Evolutionary conservation across 2,113 vertebrate species (phyloP).

Genomic region (Microtus oregoni): DNA sequence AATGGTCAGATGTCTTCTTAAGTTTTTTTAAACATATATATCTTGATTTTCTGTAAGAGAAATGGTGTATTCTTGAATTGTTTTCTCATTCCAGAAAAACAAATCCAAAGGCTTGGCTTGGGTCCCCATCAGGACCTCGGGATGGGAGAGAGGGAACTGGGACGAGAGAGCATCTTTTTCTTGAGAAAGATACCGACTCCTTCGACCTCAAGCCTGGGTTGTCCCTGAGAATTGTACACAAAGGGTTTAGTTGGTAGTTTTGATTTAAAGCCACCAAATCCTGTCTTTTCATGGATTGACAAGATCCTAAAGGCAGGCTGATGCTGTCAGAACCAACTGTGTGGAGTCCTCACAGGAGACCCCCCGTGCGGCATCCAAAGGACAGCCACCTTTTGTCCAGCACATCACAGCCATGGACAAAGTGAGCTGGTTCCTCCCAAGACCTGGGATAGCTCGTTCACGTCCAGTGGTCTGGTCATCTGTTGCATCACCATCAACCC

Average conservation of each 20-base stretch:
- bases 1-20: constrained; percentile 77
- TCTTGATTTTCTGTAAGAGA: constrained; percentile 69
- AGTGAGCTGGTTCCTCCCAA: not conserved
- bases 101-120: constrained; percentile 8
- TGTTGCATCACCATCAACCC: not conserved
- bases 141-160: not conserved
- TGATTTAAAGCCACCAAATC: not conserved
- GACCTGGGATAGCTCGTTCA: not conserved
- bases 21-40: constrained; percentile 75
- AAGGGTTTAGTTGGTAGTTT: not conserved
- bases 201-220: constrained; percentile 57
- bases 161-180: constrained; percentile 50
- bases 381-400: not conserved
- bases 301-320: not conserved
- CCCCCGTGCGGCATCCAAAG: not conserved
- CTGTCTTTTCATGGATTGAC: not conserved
- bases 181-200: not conserved
- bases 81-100: constrained; percentile 74
- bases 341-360: not conserved
- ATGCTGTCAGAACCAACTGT: not conserved
- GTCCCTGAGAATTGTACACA: not conserved
- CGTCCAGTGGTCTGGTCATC: not conserved
- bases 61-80: constrained; percentile 68
- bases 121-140: not conserved
- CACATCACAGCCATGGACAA: not conserved